A percentile compares a stretch with the other conserved stretches of the same genome.
phyloP scores from a whole-genome alignment of 2,888 invertebrate genomes.

The Desoria tigrina region DNA sequence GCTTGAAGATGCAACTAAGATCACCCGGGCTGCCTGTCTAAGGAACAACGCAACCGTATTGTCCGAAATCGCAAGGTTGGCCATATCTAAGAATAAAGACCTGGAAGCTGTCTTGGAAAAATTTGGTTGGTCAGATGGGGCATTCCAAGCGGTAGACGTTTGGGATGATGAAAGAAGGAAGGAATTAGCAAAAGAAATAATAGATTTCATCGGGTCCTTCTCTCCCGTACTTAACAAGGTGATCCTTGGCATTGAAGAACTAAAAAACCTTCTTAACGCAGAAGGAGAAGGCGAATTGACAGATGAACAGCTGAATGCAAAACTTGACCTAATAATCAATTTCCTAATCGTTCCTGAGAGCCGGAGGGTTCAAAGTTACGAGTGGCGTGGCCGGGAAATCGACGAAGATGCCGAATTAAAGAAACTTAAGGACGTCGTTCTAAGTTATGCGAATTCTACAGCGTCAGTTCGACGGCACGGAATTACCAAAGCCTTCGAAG shows the following conservation, averaged over 20 bases:
- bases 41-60: background rate
- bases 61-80: background rate
- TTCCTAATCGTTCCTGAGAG: conserved; percentile 11
- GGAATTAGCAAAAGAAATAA: background rate
- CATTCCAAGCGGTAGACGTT: conserved; percentile 2
- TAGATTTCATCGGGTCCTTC: background rate
- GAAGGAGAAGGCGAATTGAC: background rate
- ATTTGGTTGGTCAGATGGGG: conserved; percentile 4
- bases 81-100: background rate
- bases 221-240: background rate
- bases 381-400: background rate
- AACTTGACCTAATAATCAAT: background rate
- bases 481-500: conserved; percentile 4
- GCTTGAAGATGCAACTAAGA: background rate
- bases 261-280: background rate
- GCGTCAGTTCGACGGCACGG: background rate
- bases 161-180: conserved; percentile 12
- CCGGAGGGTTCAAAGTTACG: background rate
- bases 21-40: conserved; percentile 9
- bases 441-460: background rate
- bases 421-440: background rate
- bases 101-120: background rate
- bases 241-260: background rate
- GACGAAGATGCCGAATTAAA: conserved; percentile 7
- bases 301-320: background rate